Evolutionary conservation across 2,113 vertebrate species (phyloP), one percentile per base, ranked within the genome.

Genomic region (Pelvicachromis taeniatus): DNA sequence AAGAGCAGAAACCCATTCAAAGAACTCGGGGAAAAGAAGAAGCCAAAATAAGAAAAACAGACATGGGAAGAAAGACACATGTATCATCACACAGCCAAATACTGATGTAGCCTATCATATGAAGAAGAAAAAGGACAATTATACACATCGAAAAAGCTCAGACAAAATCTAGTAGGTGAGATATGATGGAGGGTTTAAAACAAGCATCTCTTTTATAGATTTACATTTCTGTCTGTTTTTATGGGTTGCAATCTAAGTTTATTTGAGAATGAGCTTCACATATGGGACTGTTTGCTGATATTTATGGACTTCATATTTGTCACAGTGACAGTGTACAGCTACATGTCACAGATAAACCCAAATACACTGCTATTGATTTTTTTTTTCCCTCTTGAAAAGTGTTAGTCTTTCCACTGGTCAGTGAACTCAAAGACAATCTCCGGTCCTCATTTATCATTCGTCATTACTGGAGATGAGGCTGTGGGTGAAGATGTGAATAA

Each of bases 391-490:
- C 2, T 23, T 77, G 11, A 54, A 77, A 48, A 55, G 14, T 26
- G 56, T 77, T 77, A 13, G 5, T 42, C 55, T 73, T 31, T 55
- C 21, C 6, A 31, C 7, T 63, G 23, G 23, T 23, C n/a, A 14
- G 9, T 65, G 21, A 31, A 65, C 35, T 78, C 50, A 40, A 31
- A 21, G 11, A 29, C 68, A 31, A 53, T 73, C 78, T 52, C 53
- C 19, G 17, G 11, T 81, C 7, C 9, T 10, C 17, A 81, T 77
- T 75, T 40, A 65, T 88, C 83, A 83, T 50, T 50, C 59, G 53
- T 83, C 77, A 83, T 85, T 81, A 85, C 91, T 81, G 35, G 59
- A 5, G 40, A 50, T 83, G 48, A 83, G 63, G 17, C 16, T 40
- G 13, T 52, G 33, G 65, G 23, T 31, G 35, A 26, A 31, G 26